Conservation (phyloP, 2,888 invertebrate genomes). For the Drosophila meridionalis region DNA sequence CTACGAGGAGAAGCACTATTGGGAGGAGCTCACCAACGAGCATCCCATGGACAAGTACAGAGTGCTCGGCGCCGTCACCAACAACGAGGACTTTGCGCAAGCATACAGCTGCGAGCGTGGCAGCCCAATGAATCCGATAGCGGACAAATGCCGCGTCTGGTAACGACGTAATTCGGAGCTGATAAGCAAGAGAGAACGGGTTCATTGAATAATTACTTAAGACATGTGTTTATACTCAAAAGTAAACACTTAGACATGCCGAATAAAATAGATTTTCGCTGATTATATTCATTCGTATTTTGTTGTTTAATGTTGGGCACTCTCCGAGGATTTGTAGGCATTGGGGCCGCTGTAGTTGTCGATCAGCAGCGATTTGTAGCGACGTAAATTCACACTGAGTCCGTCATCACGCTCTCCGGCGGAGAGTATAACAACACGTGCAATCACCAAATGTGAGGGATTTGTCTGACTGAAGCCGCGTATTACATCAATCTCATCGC, state of each 20-base stretch:
- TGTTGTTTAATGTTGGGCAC: constrained; percentile 84
- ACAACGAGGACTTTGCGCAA: constrained; percentile 78
- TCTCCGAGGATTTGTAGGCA: constrained; percentile 84
- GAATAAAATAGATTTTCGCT: constrained; percentile 6
- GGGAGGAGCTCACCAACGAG: constrained; percentile 76
- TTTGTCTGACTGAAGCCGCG: constrained; percentile 89
- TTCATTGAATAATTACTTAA: constrained; percentile 20
- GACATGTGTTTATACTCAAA: constrained; percentile 13
- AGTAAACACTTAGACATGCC: constrained; percentile 9
- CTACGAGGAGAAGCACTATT: constrained; percentile 78
- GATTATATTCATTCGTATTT: not conserved
- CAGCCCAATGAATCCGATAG: constrained; percentile 77
- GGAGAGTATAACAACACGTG: constrained; percentile 89
- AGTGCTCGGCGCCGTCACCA: constrained; percentile 79
- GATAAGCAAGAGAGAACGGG: constrained; percentile 38
- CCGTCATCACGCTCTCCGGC: constrained; percentile 86
- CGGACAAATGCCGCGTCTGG: constrained; percentile 79
- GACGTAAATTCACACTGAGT: constrained; percentile 87
- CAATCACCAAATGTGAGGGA: constrained; percentile 89
- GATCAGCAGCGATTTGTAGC: constrained; percentile 89
- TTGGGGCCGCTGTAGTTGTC: constrained; percentile 88
- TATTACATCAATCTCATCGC: constrained; percentile 92
- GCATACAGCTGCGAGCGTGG: constrained; percentile 76
- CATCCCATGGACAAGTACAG: constrained; percentile 82
- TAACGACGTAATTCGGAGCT: constrained; percentile 43